These are phyloP conservation scores for Luehdorfia chinensis DNA, from an alignment of 1,140 invertebrate genomes.

Conservation along the genomic window DNA sequence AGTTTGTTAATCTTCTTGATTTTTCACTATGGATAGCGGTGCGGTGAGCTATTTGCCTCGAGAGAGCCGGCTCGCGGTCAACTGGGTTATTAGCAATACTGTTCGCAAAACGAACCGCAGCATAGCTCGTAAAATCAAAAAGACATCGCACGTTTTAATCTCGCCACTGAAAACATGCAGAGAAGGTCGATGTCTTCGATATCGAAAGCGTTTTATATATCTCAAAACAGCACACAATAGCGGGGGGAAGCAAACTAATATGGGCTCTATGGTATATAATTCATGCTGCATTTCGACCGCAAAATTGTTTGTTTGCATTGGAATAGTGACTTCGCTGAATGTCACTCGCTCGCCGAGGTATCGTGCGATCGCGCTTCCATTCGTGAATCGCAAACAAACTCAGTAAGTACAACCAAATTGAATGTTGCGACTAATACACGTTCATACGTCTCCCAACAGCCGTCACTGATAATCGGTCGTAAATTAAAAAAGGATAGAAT, in stretches of 20 bases:
- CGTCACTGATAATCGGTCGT: not conserved
- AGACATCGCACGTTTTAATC: constrained; percentile 67
- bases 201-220: constrained; percentile 35
- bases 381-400: constrained; percentile 60
- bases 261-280: constrained; percentile 37
- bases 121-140: constrained; percentile 63
- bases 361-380: constrained; percentile 37
- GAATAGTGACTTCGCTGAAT: constrained; percentile 65
- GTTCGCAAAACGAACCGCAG: constrained; percentile 36
- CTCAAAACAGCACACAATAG: constrained; percentile 55
- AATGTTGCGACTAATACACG: constrained; percentile 23
- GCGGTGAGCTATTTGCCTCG: constrained; percentile 30
- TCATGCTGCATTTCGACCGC: constrained; percentile 52
- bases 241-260: constrained; percentile 41
- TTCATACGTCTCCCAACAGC: not conserved
- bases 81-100: not conserved
- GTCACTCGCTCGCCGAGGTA: constrained; percentile 68
- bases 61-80: constrained; percentile 27
- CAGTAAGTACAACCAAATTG: constrained; percentile 70
- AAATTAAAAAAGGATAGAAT: constrained; percentile 9
- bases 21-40: constrained; percentile 68
- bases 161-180: constrained; percentile 58
- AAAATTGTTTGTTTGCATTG: constrained; percentile 45
- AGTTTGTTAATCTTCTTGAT: constrained; percentile 54
- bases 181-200: constrained; percentile 42